These are phyloP conservation scores for Pyrocephalus nanus DNA, from an alignment of 2,797 vertebrate species.

Conservation along the genomic window DNA sequence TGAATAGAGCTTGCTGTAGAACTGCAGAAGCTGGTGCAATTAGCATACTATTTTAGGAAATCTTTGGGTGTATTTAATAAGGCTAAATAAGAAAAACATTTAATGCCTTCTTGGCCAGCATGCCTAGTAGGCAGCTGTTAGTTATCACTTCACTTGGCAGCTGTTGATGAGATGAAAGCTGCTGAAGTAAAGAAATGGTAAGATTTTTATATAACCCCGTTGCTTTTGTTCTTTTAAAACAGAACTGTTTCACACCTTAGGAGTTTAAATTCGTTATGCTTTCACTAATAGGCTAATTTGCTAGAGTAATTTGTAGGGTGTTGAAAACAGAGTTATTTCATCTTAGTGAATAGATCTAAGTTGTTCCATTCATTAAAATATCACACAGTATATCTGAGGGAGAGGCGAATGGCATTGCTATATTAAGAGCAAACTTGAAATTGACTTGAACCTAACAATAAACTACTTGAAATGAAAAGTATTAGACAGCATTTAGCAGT, in stretches of 20 bases:
- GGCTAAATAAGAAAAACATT: not conserved
- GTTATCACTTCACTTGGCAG: not conserved
- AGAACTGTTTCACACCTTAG: not conserved
- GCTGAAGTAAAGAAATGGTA: not conserved
- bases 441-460: not conserved
- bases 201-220: not conserved
- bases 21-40: not conserved
- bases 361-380: not conserved
- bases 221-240: not conserved
- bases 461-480: not conserved
- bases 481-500: not conserved
- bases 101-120: not conserved
- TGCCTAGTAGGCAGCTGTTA: not conserved
- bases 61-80: not conserved
- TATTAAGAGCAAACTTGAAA: not conserved
- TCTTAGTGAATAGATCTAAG: not conserved
- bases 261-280: not conserved
- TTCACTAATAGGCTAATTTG: not conserved
- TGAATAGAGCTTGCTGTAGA: not conserved
- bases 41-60: not conserved
- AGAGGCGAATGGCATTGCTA: accelerated
- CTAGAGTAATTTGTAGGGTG: not conserved
- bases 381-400: not conserved
- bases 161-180: not conserved
- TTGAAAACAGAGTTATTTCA: not conserved